Conservation (phyloP, 2,888 invertebrate species). For the Pachymerium ferrugineum region DNA sequence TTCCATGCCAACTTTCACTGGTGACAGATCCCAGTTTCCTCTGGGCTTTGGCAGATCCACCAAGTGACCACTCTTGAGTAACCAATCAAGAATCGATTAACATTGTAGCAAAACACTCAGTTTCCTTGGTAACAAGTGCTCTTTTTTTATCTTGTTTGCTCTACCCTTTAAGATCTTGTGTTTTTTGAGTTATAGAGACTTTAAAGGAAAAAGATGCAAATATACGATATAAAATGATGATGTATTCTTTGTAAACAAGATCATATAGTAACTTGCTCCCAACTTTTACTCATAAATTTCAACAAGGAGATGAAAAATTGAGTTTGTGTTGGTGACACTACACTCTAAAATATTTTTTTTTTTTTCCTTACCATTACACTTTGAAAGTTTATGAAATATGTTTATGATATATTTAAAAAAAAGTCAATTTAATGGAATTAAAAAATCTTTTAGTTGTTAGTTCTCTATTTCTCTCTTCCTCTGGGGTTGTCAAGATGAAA, state of each 20-base stretch:
- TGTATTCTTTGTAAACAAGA: neutral
- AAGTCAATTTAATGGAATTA: too few species aligned
- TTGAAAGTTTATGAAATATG: too few species aligned
- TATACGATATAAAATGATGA: neutral
- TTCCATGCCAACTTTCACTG: neutral
- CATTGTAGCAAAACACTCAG: conserved; percentile 1
- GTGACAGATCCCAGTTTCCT: neutral
- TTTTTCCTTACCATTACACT: too few species aligned
- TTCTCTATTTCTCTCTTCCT: neutral
- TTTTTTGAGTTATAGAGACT: too few species aligned
- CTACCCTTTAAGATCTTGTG: neutral
- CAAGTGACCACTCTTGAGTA: neutral
- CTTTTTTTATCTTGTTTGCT: too few species aligned
- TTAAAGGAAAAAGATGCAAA: neutral
- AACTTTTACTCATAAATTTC: too few species aligned
- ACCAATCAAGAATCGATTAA: neutral
- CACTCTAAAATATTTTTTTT: too few species aligned
- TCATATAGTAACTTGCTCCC: neutral
- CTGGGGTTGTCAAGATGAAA: neutral
- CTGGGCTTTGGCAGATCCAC: neutral
- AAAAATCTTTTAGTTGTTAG: too few species aligned
- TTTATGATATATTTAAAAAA: too few species aligned
- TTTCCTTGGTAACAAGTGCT: neutral
- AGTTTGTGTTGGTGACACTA: too few species aligned
- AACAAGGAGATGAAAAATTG: too few species aligned